Percentiles rank a stretch among this genome's conserved stretches.
Conservation (phyloP, 2,888 invertebrate species). For the Drosophila leonis region DNA sequence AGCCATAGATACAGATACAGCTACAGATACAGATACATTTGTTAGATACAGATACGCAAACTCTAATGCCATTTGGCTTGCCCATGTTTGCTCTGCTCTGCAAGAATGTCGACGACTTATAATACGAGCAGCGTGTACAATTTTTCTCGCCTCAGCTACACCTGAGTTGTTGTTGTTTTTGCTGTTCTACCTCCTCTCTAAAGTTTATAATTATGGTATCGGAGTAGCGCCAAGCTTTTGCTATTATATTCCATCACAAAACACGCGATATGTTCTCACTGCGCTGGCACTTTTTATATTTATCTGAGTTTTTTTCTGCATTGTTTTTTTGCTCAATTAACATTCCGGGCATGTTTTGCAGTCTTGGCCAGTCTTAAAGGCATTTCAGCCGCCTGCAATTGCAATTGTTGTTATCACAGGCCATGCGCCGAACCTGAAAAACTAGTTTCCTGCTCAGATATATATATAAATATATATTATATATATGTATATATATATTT, state of each 20-base stretch:
- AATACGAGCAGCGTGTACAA: conserved; percentile 74
- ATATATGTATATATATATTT: conserved; percentile 16
- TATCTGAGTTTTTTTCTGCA: neutral
- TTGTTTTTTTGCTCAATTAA: conserved; percentile 70
- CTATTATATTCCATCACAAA: conserved; percentile 73
- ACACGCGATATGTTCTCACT: conserved; percentile 73
- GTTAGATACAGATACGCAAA: conserved; percentile 41
- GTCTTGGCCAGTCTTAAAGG: conserved; percentile 40
- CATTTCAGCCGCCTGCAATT: conserved; percentile 70
- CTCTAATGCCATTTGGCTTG: conserved; percentile 68
- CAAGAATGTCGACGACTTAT: conserved; percentile 77
- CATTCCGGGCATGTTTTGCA: conserved; percentile 71
- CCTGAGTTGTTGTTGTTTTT: neutral
- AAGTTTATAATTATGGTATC: conserved; percentile 62
- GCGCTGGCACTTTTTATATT: conserved; percentile 35
- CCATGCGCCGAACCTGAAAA: conserved; percentile 79
- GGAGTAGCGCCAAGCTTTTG: conserved; percentile 47
- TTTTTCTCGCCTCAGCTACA: conserved; percentile 38
- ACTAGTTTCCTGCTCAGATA: conserved; percentile 61
- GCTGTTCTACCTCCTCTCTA: too few relatives aligned
- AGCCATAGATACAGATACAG: conserved; percentile 15
- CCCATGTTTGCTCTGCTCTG: conserved; percentile 47
- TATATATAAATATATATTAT: conserved; percentile 25
- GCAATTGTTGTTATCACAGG: conserved; percentile 77
- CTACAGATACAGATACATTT: conserved; percentile 26